A percentile compares a stretch with the other conserved stretches of the same genome.
Evolutionary conservation across 2,797 vertebrate genomes (phyloP).

Genomic region (Atherinosoma microstoma): DNA sequence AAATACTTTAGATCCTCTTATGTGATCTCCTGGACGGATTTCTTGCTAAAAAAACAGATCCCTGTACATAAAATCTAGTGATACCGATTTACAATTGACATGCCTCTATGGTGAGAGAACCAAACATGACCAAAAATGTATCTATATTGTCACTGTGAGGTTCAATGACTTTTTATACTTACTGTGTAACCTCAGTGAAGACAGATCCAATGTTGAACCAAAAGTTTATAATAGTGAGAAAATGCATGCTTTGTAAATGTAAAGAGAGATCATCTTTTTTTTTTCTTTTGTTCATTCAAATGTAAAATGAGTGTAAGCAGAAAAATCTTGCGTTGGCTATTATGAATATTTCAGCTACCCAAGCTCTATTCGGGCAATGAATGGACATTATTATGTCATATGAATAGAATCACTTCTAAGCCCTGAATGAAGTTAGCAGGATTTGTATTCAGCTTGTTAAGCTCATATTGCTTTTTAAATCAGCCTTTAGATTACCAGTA

Average conservation of each 20-base stretch:
- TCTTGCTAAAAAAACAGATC: slow-evolving; percentile 2
- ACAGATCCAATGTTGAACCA: slow-evolving; percentile 13
- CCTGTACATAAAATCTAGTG: background rate
- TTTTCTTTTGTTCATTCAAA: slow-evolving; percentile 61
- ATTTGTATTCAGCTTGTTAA: slow-evolving; percentile 62
- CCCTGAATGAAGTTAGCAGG: slow-evolving; percentile 58
- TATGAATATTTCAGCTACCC: slow-evolving; percentile 70
- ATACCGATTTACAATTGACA: background rate
- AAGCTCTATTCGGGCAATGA: slow-evolving; percentile 66
- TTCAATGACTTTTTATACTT: slow-evolving; percentile 26
- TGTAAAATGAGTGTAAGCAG: slow-evolving; percentile 42
- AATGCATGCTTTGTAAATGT: slow-evolving; percentile 27
- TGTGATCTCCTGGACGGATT: background rate
- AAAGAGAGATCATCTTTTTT: slow-evolving; percentile 35
- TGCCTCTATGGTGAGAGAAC: background rate
- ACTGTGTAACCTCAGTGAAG: slow-evolving; percentile 11
- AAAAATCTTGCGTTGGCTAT: slow-evolving; percentile 54
- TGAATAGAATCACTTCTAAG: slow-evolving; percentile 53
- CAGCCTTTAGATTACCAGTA: slow-evolving; percentile 39
- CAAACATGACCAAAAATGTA: background rate
- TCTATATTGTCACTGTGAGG: slow-evolving; percentile 4
- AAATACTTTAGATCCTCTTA: background rate
- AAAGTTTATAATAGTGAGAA: slow-evolving; percentile 33
- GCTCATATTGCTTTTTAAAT: slow-evolving; percentile 56
- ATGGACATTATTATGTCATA: slow-evolving; percentile 57